A percentile compares a stretch with the other conserved stretches of the same genome.
Evolutionary conservation across 2,113 vertebrate genomes (phyloP).

Genomic region (Propithecus coquereli): DNA sequence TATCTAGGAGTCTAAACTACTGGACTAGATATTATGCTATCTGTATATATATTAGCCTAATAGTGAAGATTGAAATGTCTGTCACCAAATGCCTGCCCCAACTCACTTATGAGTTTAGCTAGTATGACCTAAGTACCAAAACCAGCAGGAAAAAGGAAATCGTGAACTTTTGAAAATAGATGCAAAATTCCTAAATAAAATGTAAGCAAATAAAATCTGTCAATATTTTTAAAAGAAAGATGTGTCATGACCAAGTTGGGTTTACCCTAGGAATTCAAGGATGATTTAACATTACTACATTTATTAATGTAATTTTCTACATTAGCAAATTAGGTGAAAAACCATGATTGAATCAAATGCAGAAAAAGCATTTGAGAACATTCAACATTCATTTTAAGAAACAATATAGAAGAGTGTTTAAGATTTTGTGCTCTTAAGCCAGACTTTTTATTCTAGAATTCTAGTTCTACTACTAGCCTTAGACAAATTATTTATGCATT

Average conservation of each 20-base stretch:
- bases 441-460: not conserved
- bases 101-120: not conserved
- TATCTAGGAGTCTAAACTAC: not conserved
- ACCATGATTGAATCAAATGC: not conserved
- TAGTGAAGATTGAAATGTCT: conserved; percentile 5
- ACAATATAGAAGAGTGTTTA: not conserved
- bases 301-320: not conserved
- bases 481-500: not conserved
- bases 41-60: not conserved
- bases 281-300: not conserved
- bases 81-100: not conserved
- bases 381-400: not conserved
- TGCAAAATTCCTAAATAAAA: not conserved
- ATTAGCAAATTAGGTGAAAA: conserved; percentile 10
- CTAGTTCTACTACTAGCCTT: not conserved
- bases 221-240: not conserved
- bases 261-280: conserved; percentile 18
- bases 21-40: not conserved
- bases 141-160: not conserved
- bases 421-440: not conserved
- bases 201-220: not conserved
- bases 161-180: conserved; percentile 19
- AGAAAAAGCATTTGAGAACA: not conserved
- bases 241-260: not conserved
- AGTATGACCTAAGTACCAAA: not conserved